Evolutionary conservation across 92 coral and sea anemone genomes (phyloP), one percentile per base, ranked within the genome.

Genomic region (Zoanthus solanderi): DNA sequence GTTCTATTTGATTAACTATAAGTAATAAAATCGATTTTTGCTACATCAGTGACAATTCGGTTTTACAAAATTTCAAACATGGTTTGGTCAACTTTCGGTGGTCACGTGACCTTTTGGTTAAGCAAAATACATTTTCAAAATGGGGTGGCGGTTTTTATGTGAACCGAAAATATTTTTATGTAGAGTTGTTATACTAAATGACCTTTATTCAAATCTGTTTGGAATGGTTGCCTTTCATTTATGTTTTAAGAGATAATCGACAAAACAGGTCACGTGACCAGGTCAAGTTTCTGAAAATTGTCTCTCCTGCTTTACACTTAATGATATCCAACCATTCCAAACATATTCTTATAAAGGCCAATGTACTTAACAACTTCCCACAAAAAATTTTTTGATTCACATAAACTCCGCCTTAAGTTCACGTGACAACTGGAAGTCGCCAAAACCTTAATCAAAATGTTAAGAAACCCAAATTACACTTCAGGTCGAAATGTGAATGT

Each of bases 271-370:
- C 69, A 61, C 69, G 69, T 61, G 69, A 61, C 69, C 69, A 61
- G 69, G 69, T 61, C 69, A 61, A 61, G 69, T 61, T 61, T 61
- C 69, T 61, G 69, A 61, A 17, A 61, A 61, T 61, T 61, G 69
- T 61, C 32, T 61, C 69, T 61, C 9, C 29, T 61, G 69, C 69
- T 61, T 61, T 61, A 61, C 69, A 61, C 69, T 61, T 61, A 61
- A 61, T 61, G 69, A 61, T 61, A 61, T 61, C 69, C 69, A 61
- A 61, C 69, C 69, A 61, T 61, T 61, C 69, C 69, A 61, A 61
- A 61, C 69, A 61, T 15, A 61, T 61, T 61, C 69, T 61, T 61
- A 61, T 61, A 61, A 61, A 61, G 69, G 69, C 69, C 69, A 61
- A 61, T 23, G 69, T 17, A 61, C 69, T 61, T 61, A 61, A 61